Evolutionary conservation across 2,113 vertebrate genomes (phyloP).

Genomic region (Cyphomyrus plagiostoma): DNA sequence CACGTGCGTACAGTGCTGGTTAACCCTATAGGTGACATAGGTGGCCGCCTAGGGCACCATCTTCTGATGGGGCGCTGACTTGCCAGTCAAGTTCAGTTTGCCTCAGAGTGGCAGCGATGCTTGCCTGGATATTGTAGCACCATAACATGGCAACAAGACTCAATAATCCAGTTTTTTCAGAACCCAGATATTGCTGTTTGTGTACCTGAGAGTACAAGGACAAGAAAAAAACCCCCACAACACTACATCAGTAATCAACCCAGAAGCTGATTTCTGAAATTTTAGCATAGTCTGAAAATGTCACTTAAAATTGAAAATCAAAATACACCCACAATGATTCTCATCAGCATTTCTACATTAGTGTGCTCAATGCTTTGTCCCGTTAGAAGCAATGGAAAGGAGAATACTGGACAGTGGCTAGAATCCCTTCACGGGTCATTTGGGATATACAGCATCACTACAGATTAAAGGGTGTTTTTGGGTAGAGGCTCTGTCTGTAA

Average conservation of each 20-base stretch:
- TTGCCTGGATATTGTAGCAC: neutral
- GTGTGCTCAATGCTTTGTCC: neutral
- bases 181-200: neutral
- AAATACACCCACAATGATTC: neutral
- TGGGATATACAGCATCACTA: neutral
- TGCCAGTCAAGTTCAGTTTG: neutral
- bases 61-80: neutral
- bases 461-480: neutral
- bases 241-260: neutral
- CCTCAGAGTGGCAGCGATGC: neutral
- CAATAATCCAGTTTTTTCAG: neutral
- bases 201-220: neutral
- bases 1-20: neutral
- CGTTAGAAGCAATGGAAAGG: neutral
- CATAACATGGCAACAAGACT: neutral
- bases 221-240: neutral
- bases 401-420: neutral
- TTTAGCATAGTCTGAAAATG: neutral
- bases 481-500: neutral
- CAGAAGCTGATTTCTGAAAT: neutral
- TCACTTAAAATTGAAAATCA: neutral
- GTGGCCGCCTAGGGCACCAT: neutral
- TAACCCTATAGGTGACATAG: neutral
- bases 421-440: neutral
- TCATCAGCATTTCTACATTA: neutral